Evolutionary conservation across 2,888 invertebrate genomes (phyloP).

Genomic region (Incurvaria masculella): DNA sequence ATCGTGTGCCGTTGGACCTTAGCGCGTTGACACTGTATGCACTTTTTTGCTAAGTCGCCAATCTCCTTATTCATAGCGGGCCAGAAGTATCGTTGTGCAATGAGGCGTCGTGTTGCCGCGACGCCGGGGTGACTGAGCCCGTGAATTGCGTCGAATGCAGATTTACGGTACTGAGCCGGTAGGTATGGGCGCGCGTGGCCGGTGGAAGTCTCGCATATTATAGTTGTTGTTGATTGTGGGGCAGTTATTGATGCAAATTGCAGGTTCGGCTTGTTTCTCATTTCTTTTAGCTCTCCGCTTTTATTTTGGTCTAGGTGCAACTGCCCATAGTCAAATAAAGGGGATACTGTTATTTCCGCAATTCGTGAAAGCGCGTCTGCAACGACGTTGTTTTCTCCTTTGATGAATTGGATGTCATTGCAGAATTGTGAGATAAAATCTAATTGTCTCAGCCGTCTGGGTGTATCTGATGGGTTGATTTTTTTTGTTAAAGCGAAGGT

Average conservation of each 20-base stretch:
- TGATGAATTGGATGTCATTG: constrained; percentile 5
- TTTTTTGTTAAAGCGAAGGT: constrained; percentile 4
- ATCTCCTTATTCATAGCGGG: constrained; percentile 11
- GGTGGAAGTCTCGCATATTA: constrained; percentile 7
- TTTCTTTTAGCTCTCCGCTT: neutral
- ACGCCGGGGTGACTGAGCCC: constrained; percentile 10
- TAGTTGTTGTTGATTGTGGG: neutral
- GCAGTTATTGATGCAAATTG: neutral
- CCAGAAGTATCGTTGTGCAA: constrained; percentile 5
- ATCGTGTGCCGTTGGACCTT: constrained; percentile 12
- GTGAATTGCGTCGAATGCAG: constrained; percentile 14
- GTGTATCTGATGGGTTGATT: constrained; percentile 16
- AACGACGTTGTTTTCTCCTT: constrained; percentile 5
- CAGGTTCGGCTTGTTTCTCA: constrained; percentile 3
- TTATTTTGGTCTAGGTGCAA: constrained; percentile 2
- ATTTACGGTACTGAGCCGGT: constrained; percentile 11
- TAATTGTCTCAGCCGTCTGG: constrained; percentile 8
- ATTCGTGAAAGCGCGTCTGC: constrained; percentile 9
- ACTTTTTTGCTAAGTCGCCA: constrained; percentile 7
- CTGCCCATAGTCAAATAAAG: constrained; percentile 5
- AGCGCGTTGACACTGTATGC: constrained; percentile 8
- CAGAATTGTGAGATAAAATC: constrained; percentile 9
- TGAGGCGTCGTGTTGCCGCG: constrained; percentile 2
- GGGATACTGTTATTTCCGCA: constrained; percentile 3
- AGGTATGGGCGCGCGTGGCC: constrained; percentile 13